These are phyloP conservation scores for Prionailurus viverrinus DNA, from an alignment of 2,113 vertebrate genomes.

Conservation along the genomic window DNA sequence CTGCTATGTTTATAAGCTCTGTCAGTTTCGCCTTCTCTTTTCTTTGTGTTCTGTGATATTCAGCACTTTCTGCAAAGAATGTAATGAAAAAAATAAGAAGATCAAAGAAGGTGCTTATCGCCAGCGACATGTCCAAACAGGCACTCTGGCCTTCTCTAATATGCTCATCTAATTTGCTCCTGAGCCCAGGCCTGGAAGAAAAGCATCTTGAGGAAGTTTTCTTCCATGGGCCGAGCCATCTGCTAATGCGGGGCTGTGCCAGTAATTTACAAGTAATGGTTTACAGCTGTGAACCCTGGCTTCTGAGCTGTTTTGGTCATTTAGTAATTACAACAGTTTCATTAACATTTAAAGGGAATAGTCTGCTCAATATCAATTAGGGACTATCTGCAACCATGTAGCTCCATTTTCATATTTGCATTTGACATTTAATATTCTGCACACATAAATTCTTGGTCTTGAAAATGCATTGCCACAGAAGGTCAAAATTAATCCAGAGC, in stretches of 20 bases:
- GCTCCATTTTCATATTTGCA: slow-evolving; percentile 88
- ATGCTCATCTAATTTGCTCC: slow-evolving; percentile 71
- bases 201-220: slow-evolving; percentile 83
- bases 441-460: slow-evolving; percentile 84
- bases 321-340: slow-evolving; percentile 91
- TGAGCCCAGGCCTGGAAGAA: slow-evolving; percentile 74
- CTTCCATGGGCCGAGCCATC: slow-evolving; percentile 78
- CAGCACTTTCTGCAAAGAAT: slow-evolving; percentile 74
- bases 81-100: neutral
- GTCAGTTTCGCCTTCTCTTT: slow-evolving; percentile 61
- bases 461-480: slow-evolving; percentile 84
- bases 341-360: slow-evolving; percentile 91
- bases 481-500: slow-evolving; percentile 86
- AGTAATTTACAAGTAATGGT: slow-evolving; percentile 87
- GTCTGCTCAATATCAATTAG: slow-evolving; percentile 87
- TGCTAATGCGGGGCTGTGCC: slow-evolving; percentile 81
- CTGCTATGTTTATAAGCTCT: slow-evolving; percentile 73
- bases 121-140: slow-evolving; percentile 71
- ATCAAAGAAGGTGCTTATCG: slow-evolving; percentile 61
- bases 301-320: slow-evolving; percentile 87
- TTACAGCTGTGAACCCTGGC: slow-evolving; percentile 90
- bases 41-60: slow-evolving; percentile 72
- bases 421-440: slow-evolving; percentile 91
- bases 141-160: slow-evolving; percentile 72
- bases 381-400: slow-evolving; percentile 83